Conservation (phyloP, 2,888 invertebrate species). For the Aspidapion aeneum region DNA sequence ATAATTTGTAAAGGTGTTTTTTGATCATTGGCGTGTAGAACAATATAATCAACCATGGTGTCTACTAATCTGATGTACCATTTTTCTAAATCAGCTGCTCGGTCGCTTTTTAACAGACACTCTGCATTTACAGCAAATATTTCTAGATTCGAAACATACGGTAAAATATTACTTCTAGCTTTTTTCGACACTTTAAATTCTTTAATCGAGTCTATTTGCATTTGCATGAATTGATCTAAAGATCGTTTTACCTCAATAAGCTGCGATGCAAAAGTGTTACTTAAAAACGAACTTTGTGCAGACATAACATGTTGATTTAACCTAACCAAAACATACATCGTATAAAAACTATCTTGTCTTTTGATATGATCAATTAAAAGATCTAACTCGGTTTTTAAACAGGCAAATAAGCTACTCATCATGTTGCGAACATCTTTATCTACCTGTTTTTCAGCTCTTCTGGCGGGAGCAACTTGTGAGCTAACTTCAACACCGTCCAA, state of each 20-base stretch:
- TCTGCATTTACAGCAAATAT: slow-evolving; percentile 86
- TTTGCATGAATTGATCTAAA: slow-evolving; percentile 88
- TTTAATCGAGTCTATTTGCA: slow-evolving; percentile 74
- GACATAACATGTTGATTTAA: slow-evolving; percentile 92
- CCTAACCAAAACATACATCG: slow-evolving; percentile 89
- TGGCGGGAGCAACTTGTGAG: slow-evolving; percentile 43
- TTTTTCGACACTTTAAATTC: slow-evolving; percentile 72
- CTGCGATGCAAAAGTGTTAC: slow-evolving; percentile 82
- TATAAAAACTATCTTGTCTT: slow-evolving; percentile 86
- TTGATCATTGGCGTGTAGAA: slow-evolving; percentile 71
- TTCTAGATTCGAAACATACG: slow-evolving; percentile 88
- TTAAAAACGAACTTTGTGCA: slow-evolving; percentile 82
- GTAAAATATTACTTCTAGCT: slow-evolving; percentile 84
- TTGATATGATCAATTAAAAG: slow-evolving; percentile 84
- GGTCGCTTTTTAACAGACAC: slow-evolving; percentile 81
- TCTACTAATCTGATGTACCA: slow-evolving; percentile 82
- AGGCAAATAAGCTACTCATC: slow-evolving; percentile 87
- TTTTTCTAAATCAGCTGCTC: slow-evolving; percentile 88
- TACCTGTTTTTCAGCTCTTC: slow-evolving; percentile 65
- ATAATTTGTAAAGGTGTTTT: slow-evolving; percentile 92
- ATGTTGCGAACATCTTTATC: slow-evolving; percentile 79
- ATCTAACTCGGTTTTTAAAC: slow-evolving; percentile 81
- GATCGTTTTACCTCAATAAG: slow-evolving; percentile 85
- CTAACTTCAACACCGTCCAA: slow-evolving; percentile 48
- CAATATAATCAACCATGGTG: slow-evolving; percentile 81